Evolutionary conservation across 2,888 invertebrate genomes (phyloP).

Genomic region (Drosophila neotestacea): DNA sequence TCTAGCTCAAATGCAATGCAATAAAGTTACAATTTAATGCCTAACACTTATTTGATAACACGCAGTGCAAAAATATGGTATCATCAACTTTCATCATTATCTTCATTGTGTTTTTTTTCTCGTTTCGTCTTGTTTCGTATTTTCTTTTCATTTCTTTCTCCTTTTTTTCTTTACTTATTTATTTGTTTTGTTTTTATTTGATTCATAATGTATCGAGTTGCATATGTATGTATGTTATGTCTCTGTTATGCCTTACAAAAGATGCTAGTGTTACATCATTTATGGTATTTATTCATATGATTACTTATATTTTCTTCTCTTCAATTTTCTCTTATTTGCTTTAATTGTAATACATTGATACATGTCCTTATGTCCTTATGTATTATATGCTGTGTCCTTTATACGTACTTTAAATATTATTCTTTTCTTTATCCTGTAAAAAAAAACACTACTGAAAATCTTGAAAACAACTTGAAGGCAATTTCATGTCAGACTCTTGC

Average conservation of each 20-base stretch:
- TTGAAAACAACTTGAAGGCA: slow-evolving; percentile 83
- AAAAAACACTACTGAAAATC: slow-evolving; percentile 64
- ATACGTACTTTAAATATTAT: slow-evolving; percentile 45
- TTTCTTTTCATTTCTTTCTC: background rate
- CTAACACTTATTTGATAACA: slow-evolving; percentile 78
- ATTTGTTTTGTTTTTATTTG: slow-evolving; percentile 8
- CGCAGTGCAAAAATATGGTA: slow-evolving; percentile 76
- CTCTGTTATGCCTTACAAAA: slow-evolving; percentile 51
- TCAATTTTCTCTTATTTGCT: slow-evolving; percentile 24
- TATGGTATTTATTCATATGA: slow-evolving; percentile 4
- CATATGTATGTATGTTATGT: slow-evolving; percentile 1
- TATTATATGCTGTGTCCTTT: slow-evolving; percentile 45
- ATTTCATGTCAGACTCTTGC: slow-evolving; percentile 84
- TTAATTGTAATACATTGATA: slow-evolving; percentile 29
- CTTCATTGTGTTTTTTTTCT: slow-evolving; percentile 29
- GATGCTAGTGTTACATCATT: slow-evolving; percentile 37
- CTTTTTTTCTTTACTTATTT: slow-evolving; percentile 7
- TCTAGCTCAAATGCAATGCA: slow-evolving; percentile 46
- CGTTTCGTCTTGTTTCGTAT: too few species aligned
- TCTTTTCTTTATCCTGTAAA: slow-evolving; percentile 28
- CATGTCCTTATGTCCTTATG: slow-evolving; percentile 37
- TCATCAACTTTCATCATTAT: slow-evolving; percentile 32
- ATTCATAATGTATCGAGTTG: slow-evolving; percentile 11
- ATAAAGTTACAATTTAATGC: slow-evolving; percentile 61
- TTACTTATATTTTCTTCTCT: slow-evolving; percentile 17